A percentile compares a stretch with the other conserved stretches of the same genome.
phyloP scores from a whole-genome alignment of 2,113 vertebrate species.

The Leptosomus discolor region DNA sequence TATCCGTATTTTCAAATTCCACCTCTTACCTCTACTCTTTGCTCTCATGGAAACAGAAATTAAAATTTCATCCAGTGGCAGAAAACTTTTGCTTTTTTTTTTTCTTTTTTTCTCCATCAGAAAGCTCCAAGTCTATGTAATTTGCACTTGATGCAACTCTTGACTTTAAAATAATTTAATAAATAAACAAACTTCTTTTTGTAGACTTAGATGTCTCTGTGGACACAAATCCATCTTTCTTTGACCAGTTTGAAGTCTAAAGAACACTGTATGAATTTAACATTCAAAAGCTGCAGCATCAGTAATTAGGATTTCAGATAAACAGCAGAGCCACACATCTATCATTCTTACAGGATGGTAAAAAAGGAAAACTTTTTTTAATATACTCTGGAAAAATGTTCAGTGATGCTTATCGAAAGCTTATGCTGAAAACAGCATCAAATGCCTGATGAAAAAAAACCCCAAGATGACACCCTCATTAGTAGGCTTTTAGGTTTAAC shows the following conservation, averaged over 20 bases:
- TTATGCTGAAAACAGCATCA: conserved; percentile 40
- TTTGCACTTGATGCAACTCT: conserved; percentile 5
- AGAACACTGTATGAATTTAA: not conserved
- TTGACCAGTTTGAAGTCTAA: conserved; percentile 17
- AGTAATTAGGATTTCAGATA: conserved; percentile 49
- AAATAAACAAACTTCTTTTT: not conserved
- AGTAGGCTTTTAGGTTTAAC: conserved; percentile 52
- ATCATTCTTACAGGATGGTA: conserved; percentile 34
- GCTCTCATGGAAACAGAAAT: not conserved
- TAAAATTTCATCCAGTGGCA: not conserved
- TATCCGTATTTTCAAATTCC: not conserved
- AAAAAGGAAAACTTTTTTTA: not conserved
- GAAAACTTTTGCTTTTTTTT: not conserved
- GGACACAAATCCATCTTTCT: conserved; percentile 23
- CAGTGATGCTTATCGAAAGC: conserved; percentile 52
- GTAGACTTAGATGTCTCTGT: not conserved
- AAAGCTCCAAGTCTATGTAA: not conserved
- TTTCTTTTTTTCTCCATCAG: not conserved
- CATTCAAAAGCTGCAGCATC: not conserved
- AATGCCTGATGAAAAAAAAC: conserved; percentile 30
- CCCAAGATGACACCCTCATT: conserved; percentile 33
- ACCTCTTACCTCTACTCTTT: not conserved
- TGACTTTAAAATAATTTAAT: conserved; percentile 30
- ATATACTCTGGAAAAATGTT: conserved; percentile 49
- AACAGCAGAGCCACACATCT: conserved; percentile 40